Conservation (phyloP, 2,113 vertebrate species). For the Phrynosoma platyrhinos region DNA sequence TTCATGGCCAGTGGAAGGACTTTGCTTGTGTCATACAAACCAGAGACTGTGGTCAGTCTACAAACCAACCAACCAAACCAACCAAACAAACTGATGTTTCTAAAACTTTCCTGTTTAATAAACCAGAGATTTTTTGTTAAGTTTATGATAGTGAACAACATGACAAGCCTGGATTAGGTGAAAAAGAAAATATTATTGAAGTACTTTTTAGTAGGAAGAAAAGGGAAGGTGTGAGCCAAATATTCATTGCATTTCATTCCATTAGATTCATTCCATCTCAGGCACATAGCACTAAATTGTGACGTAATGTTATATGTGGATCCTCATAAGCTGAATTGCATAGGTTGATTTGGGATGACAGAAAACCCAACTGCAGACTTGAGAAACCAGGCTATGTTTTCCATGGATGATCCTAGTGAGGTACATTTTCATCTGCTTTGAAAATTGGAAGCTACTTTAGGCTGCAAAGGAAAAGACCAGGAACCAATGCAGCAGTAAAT, state of each 20-base stretch:
- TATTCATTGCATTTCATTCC: background rate
- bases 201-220: background rate
- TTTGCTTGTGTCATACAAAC: background rate
- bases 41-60: background rate
- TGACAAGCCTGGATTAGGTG: background rate
- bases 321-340: no score
- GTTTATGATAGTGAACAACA: no score
- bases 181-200: background rate
- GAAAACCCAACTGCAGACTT: no score
- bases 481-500: background rate
- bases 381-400: no score
- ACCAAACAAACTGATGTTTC: background rate
- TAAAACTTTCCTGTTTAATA: background rate
- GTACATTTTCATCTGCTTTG: background rate
- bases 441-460: background rate
- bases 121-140: background rate
- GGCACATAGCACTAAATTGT: background rate
- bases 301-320: background rate
- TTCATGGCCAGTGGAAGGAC: background rate
- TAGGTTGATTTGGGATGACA: no score
- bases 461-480: background rate
- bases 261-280: background rate
- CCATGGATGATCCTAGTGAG: background rate
- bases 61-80: background rate
- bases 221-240: background rate